Base-by-base conservation (phyloP, 2,113 vertebrate species). In the Eidolon helvum region DNA sequence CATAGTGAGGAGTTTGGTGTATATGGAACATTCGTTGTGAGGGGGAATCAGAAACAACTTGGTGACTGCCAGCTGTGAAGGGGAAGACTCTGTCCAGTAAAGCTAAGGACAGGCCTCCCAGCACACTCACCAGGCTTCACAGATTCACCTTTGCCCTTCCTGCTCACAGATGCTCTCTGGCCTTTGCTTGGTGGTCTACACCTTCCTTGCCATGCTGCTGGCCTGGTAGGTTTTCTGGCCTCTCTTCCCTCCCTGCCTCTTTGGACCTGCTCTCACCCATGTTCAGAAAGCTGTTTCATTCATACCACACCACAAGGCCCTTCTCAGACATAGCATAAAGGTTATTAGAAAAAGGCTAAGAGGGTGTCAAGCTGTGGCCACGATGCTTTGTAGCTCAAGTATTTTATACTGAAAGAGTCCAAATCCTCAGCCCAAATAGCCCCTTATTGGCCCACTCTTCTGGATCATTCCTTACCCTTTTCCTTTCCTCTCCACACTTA, bases 121-220 rank as follows among this genome's bases (percentile, higher is more conserved):
- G 33, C 33, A 5, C 18, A 14, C 24, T 38, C n/a, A 2, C 28
- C 26, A 38, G 59, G 7, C 57, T 10, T 11, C 1, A 0, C 5
- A 38, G 21, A 12, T 57, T 8, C 71, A 18, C 4, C 3, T 26
- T 43, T 77, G 71, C 1, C 5, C 68, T 18, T 30, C 8, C 38
- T 11, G 71, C 33, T 18, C 24, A 18, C 40, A 19, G 40, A 10
- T 0, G 6, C 22, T n/a, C 87, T 63, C 40, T 45, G 40, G 10
- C 30, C 55, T 88, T 35, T 15, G 12, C 22, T 38, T 26, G 9
- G 40, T 28, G 57, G 33, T 33, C 71, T 19, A 4, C 5, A 35
- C 33, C 7, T 1, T 22, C 30, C 33, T 57, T 10, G 1, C 9
- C 33, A 7, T 15, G 33, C 26, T 14, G 11, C 35, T 11, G 19